Evolutionary conservation across 2,888 invertebrate genomes (phyloP), one percentile per base, ranked within the genome.

Genomic region (Scaptomyza tumidula): DNA sequence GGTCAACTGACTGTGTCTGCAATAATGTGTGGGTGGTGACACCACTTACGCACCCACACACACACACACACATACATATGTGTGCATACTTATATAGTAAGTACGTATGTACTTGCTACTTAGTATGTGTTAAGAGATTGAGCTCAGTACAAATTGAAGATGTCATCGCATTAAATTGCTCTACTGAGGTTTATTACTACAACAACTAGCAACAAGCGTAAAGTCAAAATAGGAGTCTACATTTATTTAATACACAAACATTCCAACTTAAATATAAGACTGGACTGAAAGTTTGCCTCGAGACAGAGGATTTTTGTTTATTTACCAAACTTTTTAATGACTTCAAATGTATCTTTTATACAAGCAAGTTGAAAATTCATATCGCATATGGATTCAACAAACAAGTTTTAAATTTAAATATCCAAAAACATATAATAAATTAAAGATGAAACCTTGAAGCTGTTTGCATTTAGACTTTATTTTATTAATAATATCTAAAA

Each of bases 131-230:
- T 53, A 48, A 63, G 45, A 64, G 55, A 63, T 37, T 45, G 52
- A 55, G 55, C 55, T 60, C 56, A 57, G 65, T 59, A 56, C 19
- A 59, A 56, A 64, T 86, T 70, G 60, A 76, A 74, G 77, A 66
- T 70, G 86, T 74, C 65, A 60, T 61, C 70, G 71, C 74, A 59
- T 71, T 86, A 66, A 86, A 74, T 74, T 56, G 70, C 53, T 65
- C 67, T 53, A 66, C 74, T 56, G 64, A 70, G 70, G 59, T 75
- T 76, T 80, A 73, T 67, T 82, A 13, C 48, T 6, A 19, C n/a
- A 52, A 58, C 37, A 6, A 37, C 37, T n/a, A 37, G 31, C 37
- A 35, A 13, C 16, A 44, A 41, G 52, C 19, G n/a, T 43, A 60
- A 61, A 63, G 33, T 29, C 29, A 29, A 29, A 29, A 29, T 7